Evolutionary conservation across 2,113 vertebrate genomes (phyloP).

Genomic region (Macquaria ambigua): DNA sequence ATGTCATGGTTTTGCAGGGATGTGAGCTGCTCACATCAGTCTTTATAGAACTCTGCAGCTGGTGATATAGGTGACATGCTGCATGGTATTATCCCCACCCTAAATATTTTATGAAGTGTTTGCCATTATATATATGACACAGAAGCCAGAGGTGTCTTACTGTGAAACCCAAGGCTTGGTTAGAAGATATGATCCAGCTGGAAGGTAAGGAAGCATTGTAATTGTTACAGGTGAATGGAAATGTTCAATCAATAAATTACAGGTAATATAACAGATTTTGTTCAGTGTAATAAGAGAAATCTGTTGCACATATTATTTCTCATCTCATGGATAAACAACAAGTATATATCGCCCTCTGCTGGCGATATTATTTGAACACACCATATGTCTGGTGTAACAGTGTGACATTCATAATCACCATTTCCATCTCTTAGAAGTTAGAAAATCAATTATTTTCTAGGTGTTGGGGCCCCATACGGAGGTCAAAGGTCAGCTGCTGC

Average conservation of each 20-base stretch:
- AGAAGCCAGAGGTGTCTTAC: not conserved
- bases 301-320: not conserved
- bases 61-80: not conserved
- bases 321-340: not conserved
- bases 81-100: not conserved
- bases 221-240: not conserved
- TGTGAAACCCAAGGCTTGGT: not conserved
- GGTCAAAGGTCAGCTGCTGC: not conserved
- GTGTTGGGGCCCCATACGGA: not conserved
- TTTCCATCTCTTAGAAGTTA: not conserved
- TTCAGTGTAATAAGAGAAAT: not conserved
- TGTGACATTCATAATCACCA: not conserved
- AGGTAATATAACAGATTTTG: not conserved
- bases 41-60: not conserved
- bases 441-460: not conserved
- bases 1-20: not conserved
- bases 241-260: not conserved
- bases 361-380: constrained; percentile 41
- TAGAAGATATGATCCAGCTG: not conserved
- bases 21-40: not conserved
- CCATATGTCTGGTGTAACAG: not conserved
- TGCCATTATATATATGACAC: constrained; percentile 3
- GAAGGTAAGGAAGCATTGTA: too few species aligned
- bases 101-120: constrained; percentile 48
- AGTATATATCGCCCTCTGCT: constrained; percentile 65